phyloP scores from a whole-genome alignment of 1,140 invertebrate genomes.

The Aphelenchoides besseyi region DNA sequence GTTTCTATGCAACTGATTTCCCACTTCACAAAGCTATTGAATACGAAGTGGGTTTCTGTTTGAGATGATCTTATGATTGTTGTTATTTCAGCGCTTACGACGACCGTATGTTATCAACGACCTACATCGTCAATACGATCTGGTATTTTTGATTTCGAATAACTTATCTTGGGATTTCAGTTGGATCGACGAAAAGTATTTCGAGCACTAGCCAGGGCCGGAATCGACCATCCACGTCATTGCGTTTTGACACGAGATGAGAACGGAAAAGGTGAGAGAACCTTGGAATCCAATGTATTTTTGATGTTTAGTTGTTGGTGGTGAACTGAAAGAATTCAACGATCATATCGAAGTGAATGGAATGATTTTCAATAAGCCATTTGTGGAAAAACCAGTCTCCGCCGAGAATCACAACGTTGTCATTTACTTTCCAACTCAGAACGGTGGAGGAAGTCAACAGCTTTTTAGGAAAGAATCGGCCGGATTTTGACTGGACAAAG shows the following conservation, averaged over 20 bases:
- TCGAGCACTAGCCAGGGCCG: slow-evolving; percentile 83
- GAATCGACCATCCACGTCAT: slow-evolving; percentile 94
- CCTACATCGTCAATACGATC: slow-evolving; percentile 94
- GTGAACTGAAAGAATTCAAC: slow-evolving; percentile 89
- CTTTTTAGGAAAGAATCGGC: slow-evolving; percentile 72
- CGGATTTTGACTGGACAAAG: neutral
- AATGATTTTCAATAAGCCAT: slow-evolving; percentile 90
- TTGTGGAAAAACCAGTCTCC: slow-evolving; percentile 96
- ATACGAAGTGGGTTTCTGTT: slow-evolving; percentile 76
- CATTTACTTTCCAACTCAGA: slow-evolving; percentile 98
- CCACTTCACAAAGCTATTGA: slow-evolving; percentile 95
- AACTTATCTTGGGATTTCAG: slow-evolving; percentile 39
- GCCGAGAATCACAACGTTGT: slow-evolving; percentile 99
- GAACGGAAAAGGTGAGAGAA: slow-evolving; percentile 77
- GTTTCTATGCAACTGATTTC: slow-evolving; percentile 93
- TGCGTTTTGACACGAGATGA: slow-evolving; percentile 89
- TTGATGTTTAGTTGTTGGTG: slow-evolving; percentile 69
- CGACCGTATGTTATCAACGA: slow-evolving; percentile 98
- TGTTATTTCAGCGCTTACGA: slow-evolving; percentile 68
- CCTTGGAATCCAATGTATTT: slow-evolving; percentile 20
- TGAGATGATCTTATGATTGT: no score
- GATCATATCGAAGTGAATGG: slow-evolving; percentile 98
- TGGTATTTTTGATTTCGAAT: slow-evolving; percentile 71
- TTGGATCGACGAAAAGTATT: slow-evolving; percentile 83
- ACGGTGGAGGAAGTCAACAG: slow-evolving; percentile 92